Conservation (phyloP, 2,888 invertebrate genomes). For the Beris morrisii region DNA sequence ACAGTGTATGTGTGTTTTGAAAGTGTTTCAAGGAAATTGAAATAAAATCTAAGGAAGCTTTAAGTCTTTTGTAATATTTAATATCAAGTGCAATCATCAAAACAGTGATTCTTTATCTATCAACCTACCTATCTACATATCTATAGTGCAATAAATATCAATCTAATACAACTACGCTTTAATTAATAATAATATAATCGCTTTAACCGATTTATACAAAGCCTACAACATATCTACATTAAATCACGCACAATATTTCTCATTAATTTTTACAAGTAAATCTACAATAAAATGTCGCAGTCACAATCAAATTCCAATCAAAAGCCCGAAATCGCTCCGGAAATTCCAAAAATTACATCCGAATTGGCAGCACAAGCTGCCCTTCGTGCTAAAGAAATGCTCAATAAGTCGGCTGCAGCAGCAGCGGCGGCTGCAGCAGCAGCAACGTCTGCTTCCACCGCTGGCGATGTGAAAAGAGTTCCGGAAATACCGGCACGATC, state of each 20-base stretch:
- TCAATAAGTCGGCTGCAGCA: conserved; percentile 44
- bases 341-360: conserved; percentile 54
- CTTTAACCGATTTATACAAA: conserved; percentile 11
- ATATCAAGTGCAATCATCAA: conserved; percentile 9
- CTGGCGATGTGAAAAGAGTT: conserved; percentile 46
- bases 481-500: conserved; percentile 55
- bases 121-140: conserved; percentile 27
- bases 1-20: too few species aligned
- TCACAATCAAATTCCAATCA: conserved; percentile 37
- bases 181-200: conserved; percentile 7
- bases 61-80: neutral
- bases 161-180: neutral
- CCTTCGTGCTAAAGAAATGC: conserved; percentile 52
- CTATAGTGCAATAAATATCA: conserved; percentile 30
- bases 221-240: conserved; percentile 16
- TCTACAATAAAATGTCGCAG: conserved; percentile 41
- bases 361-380: conserved; percentile 56
- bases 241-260: conserved; percentile 37
- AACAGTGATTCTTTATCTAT: conserved; percentile 18
- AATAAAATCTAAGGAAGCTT: conserved; percentile 6
- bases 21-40: too few species aligned
- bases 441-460: neutral
- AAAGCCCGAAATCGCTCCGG: conserved; percentile 49
- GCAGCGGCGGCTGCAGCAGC: conserved; percentile 23
- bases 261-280: conserved; percentile 26